phyloP scores from a whole-genome alignment of 2,888 invertebrate species.

The Nezara viridula region DNA sequence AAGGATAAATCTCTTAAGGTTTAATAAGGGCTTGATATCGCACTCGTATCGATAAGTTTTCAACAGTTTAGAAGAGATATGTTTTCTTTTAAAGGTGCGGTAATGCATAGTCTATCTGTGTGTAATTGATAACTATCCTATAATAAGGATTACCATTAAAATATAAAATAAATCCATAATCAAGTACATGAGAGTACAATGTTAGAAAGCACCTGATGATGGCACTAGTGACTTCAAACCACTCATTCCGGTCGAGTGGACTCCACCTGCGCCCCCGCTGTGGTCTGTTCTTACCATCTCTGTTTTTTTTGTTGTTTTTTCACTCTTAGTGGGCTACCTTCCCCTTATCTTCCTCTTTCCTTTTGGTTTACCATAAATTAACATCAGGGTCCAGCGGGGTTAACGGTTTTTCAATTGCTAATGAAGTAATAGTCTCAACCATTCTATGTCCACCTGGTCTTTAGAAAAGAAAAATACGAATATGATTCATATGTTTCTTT shows the following conservation, averaged over 20 bases:
- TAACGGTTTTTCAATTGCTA: background rate
- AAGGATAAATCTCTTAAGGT: background rate
- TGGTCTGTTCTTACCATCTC: background rate
- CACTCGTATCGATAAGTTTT: background rate
- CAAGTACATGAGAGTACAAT: background rate
- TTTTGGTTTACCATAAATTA: background rate
- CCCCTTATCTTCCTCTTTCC: constrained; percentile 1
- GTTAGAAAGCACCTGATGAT: background rate
- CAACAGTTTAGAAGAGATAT: background rate
- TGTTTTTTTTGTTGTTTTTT: background rate
- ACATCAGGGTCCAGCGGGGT: background rate
- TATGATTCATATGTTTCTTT: background rate
- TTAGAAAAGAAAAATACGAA: background rate
- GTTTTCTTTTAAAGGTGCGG: background rate
- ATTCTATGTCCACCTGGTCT: background rate
- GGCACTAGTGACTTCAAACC: background rate
- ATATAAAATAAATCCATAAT: background rate
- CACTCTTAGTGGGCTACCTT: background rate
- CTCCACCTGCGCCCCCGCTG: background rate
- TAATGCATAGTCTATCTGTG: too few species aligned
- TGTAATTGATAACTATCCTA: background rate
- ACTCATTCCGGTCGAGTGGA: constrained; percentile 40
- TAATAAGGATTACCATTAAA: background rate
- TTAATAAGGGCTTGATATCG: background rate
- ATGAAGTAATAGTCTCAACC: background rate